These are phyloP conservation scores for Serranus cabrilla DNA, from an alignment of 2,797 vertebrate genomes.

Conservation along the genomic window DNA sequence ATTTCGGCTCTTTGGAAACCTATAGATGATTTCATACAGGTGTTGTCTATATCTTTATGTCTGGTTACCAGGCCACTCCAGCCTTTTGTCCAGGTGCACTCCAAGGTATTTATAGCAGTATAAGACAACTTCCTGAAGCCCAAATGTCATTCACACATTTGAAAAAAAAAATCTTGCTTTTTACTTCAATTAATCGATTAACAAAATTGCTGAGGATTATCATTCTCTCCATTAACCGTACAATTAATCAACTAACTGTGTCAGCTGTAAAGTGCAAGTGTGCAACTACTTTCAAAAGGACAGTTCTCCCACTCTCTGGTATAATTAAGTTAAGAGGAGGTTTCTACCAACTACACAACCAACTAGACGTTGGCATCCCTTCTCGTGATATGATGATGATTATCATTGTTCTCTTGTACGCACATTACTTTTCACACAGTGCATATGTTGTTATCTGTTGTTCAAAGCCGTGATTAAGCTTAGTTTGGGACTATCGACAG, in stretches of 20 bases:
- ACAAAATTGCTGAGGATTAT: neutral
- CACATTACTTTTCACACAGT: neutral
- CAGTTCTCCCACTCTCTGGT: neutral
- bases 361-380: neutral
- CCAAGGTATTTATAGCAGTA: neutral
- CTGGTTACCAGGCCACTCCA: too few relatives aligned
- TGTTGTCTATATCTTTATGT: too few relatives aligned
- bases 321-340: neutral
- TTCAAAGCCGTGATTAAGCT: constrained; percentile 26
- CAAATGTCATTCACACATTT: neutral
- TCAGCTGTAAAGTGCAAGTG: neutral
- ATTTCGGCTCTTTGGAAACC: too few relatives aligned
- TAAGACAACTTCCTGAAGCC: neutral
- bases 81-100: neutral
- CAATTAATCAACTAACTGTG: neutral
- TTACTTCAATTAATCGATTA: too few relatives aligned
- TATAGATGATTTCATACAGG: too few relatives aligned
- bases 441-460: too few relatives aligned
- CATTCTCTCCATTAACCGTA: neutral
- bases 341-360: neutral
- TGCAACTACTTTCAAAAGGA: neutral
- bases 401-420: neutral
- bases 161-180: too few relatives aligned
- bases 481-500: constrained; percentile 4
- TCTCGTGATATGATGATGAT: neutral